phyloP scores from a whole-genome alignment of 2,113 vertebrate genomes.

The Chiloscyllium plagiosum region DNA sequence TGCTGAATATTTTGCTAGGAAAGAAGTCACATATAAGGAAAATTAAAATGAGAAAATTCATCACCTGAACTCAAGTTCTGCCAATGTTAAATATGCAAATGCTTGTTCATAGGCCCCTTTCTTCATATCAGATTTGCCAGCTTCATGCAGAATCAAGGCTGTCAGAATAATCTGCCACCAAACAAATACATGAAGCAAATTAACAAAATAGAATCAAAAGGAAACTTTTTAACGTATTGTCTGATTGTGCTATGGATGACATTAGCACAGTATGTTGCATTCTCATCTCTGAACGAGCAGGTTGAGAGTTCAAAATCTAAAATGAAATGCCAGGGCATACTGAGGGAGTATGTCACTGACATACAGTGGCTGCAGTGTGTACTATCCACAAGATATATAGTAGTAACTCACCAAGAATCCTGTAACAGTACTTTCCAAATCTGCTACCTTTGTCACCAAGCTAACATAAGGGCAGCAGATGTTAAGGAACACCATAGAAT shows the following conservation, averaged over 20 bases:
- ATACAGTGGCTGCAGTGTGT: no score
- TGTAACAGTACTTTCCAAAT: no score
- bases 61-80: not conserved
- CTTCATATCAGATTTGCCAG: not conserved
- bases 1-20: not conserved
- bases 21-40: not conserved
- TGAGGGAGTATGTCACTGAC: not conserved
- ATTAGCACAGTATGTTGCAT: not conserved
- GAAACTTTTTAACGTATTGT: not conserved
- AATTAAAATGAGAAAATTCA: not conserved
- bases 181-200: not conserved
- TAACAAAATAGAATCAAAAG: not conserved
- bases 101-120: not conserved
- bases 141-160: constrained; percentile 21
- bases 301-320: not conserved
- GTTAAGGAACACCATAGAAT: no score
- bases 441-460: no score
- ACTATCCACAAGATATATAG: no score
- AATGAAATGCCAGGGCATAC: not conserved
- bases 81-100: not conserved
- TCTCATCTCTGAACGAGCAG: not conserved
- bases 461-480: no score
- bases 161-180: not conserved
- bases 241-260: not conserved
- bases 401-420: no score